Evolutionary conservation across 2,888 invertebrate genomes (phyloP), one percentile per base, ranked within the genome.

Genomic region (Tipula unca): DNA sequence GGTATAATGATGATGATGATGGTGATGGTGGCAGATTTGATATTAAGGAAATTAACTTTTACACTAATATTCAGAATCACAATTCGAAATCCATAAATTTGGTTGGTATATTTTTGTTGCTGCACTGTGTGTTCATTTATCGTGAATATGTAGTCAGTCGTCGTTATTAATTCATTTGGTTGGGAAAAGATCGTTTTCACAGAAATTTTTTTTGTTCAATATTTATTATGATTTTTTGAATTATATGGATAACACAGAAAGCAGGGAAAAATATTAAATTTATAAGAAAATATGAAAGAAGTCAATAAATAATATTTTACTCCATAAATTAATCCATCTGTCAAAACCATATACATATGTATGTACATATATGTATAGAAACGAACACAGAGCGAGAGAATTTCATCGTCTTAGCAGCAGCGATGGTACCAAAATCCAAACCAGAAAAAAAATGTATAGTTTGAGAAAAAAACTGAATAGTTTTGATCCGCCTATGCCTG

Each of bases 161-260:
- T 69, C 69, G 69, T 69, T 69, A 69, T 69, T 69, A 25, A 69
- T 69, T 69, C 13, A 69, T 69, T 10, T 25, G 25, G 69, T 25
- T 17, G 17, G 69, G 25, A 69, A 48, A 25, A 69, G 25, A 69
- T 69, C 69, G 69, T 69, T 69, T 69, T 69, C 69, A 69, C 69
- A 69, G 69, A 69, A 69, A 25, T 13, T 10, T 25, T 69, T 25
- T 69, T 69, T 69, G 8, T 20, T 69, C 10, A 13, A 69, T 69
- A 69, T 69, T 69, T 69, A 69, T 69, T 69, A 69, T 69, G 69
- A 69, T 69, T 69, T 69, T 69, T 69, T 69, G 69, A 69, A 69
- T 69, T 69, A 69, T 69, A 69, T 69, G 69, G 69, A 69, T 69
- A 69, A 69, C 69, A 69, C 25, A 69, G 25, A 69, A 69, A 69